Evolutionary conservation across 2,113 vertebrate genomes (phyloP).

Genomic region (Proterorhinus semilunaris): DNA sequence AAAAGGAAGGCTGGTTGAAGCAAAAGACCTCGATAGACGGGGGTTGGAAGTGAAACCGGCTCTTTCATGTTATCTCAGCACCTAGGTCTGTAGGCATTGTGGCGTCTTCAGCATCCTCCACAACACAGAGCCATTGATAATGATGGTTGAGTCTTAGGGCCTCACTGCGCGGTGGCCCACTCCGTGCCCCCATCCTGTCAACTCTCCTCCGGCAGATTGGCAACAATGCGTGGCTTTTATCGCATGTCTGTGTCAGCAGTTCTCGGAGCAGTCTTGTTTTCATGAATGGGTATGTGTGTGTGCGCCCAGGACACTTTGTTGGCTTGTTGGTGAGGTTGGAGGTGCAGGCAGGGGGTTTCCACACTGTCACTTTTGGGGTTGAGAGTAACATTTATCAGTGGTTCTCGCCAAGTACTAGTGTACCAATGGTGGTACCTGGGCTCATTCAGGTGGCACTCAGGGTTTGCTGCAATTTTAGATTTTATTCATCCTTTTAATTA

Average conservation of each 20-base stretch:
- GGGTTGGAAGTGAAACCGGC: conserved; percentile 11
- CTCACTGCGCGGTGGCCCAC: conserved; percentile 45
- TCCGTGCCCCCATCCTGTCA: conserved; percentile 51
- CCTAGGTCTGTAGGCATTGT: conserved; percentile 1
- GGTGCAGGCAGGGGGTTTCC: neutral
- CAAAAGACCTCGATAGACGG: conserved; percentile 10
- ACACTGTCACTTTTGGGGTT: conserved; percentile 21
- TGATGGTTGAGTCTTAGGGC: conserved; percentile 45
- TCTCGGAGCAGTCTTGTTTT: conserved; percentile 19
- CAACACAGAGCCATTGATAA: conserved; percentile 27
- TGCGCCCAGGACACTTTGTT: conserved; percentile 10
- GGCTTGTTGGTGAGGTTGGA: neutral
- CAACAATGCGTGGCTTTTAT: conserved; percentile 49
- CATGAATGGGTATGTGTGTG: conserved; percentile 42
- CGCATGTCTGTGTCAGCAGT: conserved; percentile 33
- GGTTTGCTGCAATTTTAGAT: too few relatives aligned
- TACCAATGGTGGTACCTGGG: neutral
- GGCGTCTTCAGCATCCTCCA: conserved; percentile 23
- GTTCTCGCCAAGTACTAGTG: neutral
- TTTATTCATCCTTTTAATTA: too few relatives aligned
- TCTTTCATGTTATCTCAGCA: conserved; percentile 14
- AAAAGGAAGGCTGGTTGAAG: conserved; percentile 18
- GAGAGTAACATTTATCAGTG: conserved; percentile 6
- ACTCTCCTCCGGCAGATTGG: conserved; percentile 44
- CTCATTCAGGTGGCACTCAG: too few relatives aligned